Conservation (phyloP, 2,888 invertebrate species). For the Meloe dianella region DNA sequence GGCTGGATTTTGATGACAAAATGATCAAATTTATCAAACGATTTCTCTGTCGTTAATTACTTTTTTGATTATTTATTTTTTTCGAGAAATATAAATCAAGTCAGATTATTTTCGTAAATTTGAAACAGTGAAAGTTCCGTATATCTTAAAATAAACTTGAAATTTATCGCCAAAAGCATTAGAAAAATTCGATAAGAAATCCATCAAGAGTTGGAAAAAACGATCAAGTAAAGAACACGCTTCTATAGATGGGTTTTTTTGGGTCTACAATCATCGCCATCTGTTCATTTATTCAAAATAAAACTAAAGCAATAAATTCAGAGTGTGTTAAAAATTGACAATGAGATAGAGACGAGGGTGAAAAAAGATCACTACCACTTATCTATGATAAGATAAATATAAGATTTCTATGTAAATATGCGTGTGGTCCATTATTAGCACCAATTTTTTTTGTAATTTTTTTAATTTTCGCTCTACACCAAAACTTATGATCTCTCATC, state of each 20-base stretch:
- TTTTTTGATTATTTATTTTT: too few relatives aligned
- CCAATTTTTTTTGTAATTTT: neutral
- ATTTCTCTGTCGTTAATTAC: too few relatives aligned
- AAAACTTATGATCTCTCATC: neutral
- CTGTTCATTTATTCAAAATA: neutral
- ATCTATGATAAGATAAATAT: neutral
- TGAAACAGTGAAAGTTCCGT: neutral
- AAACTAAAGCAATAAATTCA: neutral
- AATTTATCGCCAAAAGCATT: conserved; percentile 3
- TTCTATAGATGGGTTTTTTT: neutral
- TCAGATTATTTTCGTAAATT: neutral
- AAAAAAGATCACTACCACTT: conserved; percentile 1
- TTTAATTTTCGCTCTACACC: too few relatives aligned
- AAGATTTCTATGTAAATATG: too few relatives aligned
- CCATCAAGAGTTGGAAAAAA: neutral
- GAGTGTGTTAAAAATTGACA: neutral
- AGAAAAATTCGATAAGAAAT: neutral
- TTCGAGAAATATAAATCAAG: neutral
- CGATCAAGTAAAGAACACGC: neutral
- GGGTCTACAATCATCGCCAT: neutral
- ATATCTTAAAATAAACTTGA: neutral
- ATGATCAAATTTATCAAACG: conserved; percentile 20
- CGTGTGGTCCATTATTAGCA: neutral
- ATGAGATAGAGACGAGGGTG: neutral
- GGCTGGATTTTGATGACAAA: conserved; percentile 11